These are phyloP conservation scores for Microplitis demolitor DNA, from an alignment of 1,140 invertebrate genomes.

Conservation along the genomic window DNA sequence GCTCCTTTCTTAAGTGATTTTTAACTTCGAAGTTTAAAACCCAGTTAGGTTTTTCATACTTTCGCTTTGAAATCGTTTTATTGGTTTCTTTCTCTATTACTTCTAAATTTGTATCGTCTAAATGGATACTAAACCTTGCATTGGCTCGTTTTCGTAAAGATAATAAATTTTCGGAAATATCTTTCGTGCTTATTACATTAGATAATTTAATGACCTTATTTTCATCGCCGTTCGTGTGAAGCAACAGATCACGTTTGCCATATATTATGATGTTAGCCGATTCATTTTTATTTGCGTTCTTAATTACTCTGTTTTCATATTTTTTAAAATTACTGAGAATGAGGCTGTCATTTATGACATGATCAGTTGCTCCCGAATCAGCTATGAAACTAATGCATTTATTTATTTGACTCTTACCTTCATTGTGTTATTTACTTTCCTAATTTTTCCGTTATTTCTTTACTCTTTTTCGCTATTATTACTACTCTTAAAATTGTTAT, in stretches of 20 bases:
- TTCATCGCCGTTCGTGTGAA: too few relatives aligned
- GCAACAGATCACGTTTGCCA: slow-evolving; percentile 10
- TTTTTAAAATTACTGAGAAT: slow-evolving; percentile 31
- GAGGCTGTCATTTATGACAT: slow-evolving; percentile 25
- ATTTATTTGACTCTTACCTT: background rate
- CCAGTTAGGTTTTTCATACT: slow-evolving; percentile 33
- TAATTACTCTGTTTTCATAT: slow-evolving; percentile 8
- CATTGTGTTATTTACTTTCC: background rate
- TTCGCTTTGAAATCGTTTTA: slow-evolving; percentile 27
- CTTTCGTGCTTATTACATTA: slow-evolving; percentile 32
- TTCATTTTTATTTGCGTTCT: slow-evolving; percentile 29
- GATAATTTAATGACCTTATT: slow-evolving; percentile 27
- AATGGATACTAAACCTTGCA: slow-evolving; percentile 27
- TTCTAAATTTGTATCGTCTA: slow-evolving; percentile 29
- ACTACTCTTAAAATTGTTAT: too few relatives aligned
- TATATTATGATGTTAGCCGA: slow-evolving; percentile 27
- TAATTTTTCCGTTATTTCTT: background rate
- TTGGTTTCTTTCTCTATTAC: slow-evolving; percentile 26
- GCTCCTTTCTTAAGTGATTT: background rate
- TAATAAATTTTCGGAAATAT: slow-evolving; percentile 33
- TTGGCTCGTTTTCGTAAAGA: slow-evolving; percentile 30
- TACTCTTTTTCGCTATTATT: too few relatives aligned
- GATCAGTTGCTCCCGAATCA: slow-evolving; percentile 30
- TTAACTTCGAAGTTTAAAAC: slow-evolving; percentile 25
- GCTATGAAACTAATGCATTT: slow-evolving; percentile 22